Percentiles rank a stretch among this genome's conserved stretches.
Conservation (phyloP, 2,113 vertebrate species). For the Anolis carolinensis region DNA sequence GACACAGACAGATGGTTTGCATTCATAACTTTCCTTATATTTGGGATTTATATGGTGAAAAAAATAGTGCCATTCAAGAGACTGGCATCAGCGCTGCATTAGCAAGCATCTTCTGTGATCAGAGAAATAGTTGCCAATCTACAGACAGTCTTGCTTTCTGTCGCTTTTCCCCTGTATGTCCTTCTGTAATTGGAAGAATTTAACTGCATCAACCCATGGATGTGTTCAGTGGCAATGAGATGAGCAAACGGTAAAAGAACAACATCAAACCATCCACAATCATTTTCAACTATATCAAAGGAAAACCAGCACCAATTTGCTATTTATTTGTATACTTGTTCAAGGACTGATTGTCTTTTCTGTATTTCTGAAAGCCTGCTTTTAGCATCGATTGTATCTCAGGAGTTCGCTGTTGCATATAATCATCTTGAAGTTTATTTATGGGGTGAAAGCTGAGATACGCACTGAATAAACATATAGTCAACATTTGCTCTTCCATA, state of each 20-base stretch:
- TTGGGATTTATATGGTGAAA: neutral
- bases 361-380: too few species aligned
- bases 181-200: neutral
- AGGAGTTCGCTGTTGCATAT: neutral
- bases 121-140: neutral
- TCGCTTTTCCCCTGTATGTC: neutral
- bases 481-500: neutral
- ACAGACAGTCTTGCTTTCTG: neutral
- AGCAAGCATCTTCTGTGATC: neutral
- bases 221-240: neutral
- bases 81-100: neutral
- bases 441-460: too few species aligned
- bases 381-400: neutral
- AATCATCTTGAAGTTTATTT: too few species aligned
- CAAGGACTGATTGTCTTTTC: neutral
- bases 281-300: neutral
- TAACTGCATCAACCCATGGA: neutral
- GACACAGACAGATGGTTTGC: neutral
- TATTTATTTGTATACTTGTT: neutral
- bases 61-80: neutral
- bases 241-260: neutral
- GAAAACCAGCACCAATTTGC: neutral
- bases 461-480: too few species aligned
- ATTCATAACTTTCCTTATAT: neutral
- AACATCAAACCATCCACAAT: neutral